Base-by-base conservation (phyloP, 2,797 vertebrate genomes). In the Danio kyathit region DNA sequence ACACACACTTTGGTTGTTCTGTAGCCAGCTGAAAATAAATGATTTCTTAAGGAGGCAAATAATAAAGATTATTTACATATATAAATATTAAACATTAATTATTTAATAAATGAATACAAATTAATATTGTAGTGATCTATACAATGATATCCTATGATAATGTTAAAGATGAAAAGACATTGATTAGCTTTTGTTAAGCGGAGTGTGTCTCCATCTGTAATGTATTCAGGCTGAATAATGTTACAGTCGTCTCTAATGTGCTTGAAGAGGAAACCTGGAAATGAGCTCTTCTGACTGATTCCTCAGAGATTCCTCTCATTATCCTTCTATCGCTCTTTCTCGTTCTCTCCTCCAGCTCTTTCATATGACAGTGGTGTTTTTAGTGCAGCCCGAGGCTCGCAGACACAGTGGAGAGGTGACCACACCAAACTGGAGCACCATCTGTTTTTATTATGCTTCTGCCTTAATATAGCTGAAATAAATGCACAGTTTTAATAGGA, bases 401-500 rank as follows among this genome's bases (percentile, higher is more conserved):
- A 79, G 78, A 70, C 74, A 76, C 79, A 86, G 86, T 82, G 78
- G 74, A 86, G 83, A 91, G 88, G 89, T 85, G 86, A 84, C 74
- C 84, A 81, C 82, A 61, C 73, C 81, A 84, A 87, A 92, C 89
- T 89, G 87, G 89, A 90, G 80, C 88, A 89, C 91, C 92, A 93
- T 93, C 91, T 94, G 93, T 87, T 91, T 90, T 81, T 83, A 44
- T 61, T 19, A 74, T 46, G 17, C 7, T 59, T 43, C 14, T 29
- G 19, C 44, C 13, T 40, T 44, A 29, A 17, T 69, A 38, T 21
- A 72, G 52, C 59, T 16, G 8, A 48, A 59, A 73, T 73, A 59
- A 44, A 46, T 73, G 46, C 7, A 69, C 66, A 6, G 8, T 14
- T 48, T 49, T 67, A 8, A 51, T 69, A 38, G 11, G 21, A 40